phyloP scores from a whole-genome alignment of 2,797 vertebrate species.

The Vultur gryphus region DNA sequence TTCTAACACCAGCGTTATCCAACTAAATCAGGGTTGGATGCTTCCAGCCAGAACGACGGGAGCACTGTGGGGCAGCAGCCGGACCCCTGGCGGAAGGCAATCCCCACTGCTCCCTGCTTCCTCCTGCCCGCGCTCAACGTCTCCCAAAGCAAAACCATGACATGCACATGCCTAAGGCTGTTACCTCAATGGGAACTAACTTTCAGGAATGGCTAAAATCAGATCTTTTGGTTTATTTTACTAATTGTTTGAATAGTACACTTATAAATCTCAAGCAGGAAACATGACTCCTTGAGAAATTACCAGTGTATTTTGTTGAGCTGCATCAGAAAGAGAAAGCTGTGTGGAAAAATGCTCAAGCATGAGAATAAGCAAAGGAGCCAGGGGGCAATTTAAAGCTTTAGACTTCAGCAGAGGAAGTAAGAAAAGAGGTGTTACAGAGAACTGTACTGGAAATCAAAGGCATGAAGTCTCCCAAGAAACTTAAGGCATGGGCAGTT shows the following conservation, averaged over 20 bases:
- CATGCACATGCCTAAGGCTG: not conserved
- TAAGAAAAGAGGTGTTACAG: not conserved
- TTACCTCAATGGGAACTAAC: not conserved
- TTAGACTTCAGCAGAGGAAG: not conserved
- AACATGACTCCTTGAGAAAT: not conserved
- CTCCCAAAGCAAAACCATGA: not conserved
- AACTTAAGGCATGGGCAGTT: not conserved
- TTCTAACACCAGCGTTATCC: not conserved
- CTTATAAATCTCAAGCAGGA: not conserved
- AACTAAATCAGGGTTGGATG: not conserved
- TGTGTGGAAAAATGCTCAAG: not conserved
- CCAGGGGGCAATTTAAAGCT: not conserved
- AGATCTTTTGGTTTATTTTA: not conserved
- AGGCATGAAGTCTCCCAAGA: not conserved
- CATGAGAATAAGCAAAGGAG: not conserved
- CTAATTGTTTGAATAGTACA: not conserved
- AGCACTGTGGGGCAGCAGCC: not conserved
- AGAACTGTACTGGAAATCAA: not conserved
- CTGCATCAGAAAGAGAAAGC: not conserved
- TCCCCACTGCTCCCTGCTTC: not conserved
- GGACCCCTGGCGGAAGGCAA: not conserved
- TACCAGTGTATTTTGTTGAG: not conserved
- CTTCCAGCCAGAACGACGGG: not conserved
- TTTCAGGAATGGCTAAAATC: not conserved
- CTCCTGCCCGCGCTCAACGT: accelerated